Evolutionary conservation across 2,888 invertebrate genomes (phyloP).

Genomic region (Pardosa pseudoannulata): DNA sequence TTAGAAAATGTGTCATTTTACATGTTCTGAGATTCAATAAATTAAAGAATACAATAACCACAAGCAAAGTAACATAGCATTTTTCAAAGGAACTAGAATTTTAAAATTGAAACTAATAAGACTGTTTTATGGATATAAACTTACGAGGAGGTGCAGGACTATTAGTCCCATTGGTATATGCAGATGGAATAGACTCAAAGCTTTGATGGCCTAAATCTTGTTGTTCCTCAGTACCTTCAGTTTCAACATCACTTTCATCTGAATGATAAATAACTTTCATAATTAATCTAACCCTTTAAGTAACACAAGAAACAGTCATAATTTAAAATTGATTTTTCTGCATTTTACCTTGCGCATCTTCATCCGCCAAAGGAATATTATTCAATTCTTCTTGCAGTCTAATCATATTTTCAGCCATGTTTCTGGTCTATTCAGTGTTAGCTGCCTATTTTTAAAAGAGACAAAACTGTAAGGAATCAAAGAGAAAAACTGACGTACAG

Average conservation of each 20-base stretch:
- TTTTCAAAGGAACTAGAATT: too few relatives aligned
- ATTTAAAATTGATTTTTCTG: background rate
- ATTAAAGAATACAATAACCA: too few relatives aligned
- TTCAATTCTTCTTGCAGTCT: constrained; percentile 75
- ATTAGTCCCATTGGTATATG: constrained; percentile 90
- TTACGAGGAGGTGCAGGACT: constrained; percentile 75
- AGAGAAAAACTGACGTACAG: too few relatives aligned
- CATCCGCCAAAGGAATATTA: constrained; percentile 92
- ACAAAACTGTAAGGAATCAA: too few relatives aligned
- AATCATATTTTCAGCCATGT: constrained; percentile 68
- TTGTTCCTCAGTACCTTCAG: constrained; percentile 79
- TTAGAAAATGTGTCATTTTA: too few relatives aligned
- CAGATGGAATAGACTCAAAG: constrained; percentile 92
- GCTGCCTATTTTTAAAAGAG: too few relatives aligned
- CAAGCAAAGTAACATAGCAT: too few relatives aligned
- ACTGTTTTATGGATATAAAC: background rate
- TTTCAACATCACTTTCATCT: constrained; percentile 82
- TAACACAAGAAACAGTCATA: too few relatives aligned
- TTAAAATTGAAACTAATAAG: too few relatives aligned
- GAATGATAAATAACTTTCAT: constrained; percentile 74
- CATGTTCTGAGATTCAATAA: too few relatives aligned
- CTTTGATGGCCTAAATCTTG: constrained; percentile 82
- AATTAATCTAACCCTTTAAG: background rate
- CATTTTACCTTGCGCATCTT: constrained; percentile 82
- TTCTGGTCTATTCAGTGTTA: background rate